Base-by-base conservation (phyloP, 2,113 vertebrate genomes). In the Pseudorectes ferrugineus region DNA sequence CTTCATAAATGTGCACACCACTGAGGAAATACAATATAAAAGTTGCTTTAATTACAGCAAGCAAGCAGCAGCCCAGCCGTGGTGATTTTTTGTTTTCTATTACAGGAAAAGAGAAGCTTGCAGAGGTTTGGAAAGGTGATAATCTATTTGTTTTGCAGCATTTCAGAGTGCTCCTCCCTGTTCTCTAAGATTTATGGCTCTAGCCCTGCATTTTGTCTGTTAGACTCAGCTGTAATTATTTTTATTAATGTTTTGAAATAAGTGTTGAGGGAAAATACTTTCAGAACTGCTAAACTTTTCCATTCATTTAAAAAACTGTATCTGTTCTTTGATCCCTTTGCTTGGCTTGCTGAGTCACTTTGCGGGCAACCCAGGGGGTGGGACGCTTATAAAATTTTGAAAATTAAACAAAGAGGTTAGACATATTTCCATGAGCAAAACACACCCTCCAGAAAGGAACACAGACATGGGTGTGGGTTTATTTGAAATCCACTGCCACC, bases 291-390 rank as follows among this genome's bases (percentile, higher is more conserved):
- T 81, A 74, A 95, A 90, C 72, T 93, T 96, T 94, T 96, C 92
- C 85, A 35, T 51, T 88, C 5, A 1, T n/a, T 85, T 66, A 36
- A 88, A 91, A 89, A 85, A 25, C 42, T 65, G n/a, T 51, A 18
- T 13, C 71, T 85, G 46, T 80, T 83, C 80, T 96, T 95, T 93
- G 91, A 96, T 93, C 75, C 79, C 63, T 88, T 63, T 83, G 43
- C 92, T 92, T 85, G 62, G 67, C 66, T 91, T 94, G 59, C 92
- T 95, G 92, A 96, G 75, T 96, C 94, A 93, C 67, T 95, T 88
- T 70, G 51, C 33, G 58, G 85, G 45, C 81, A 88, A 62, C 63
- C 36, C 43, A 48, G 85, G 62, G 67, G 54, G 15, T 83, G 79
- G 59, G 82, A 89, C 38, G 23, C 74, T 83, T 86, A 48, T 6